Evolutionary conservation across 2,888 invertebrate genomes (phyloP), one percentile per base, ranked within the genome.

Genomic region (Mechanitis messenoides): DNA sequence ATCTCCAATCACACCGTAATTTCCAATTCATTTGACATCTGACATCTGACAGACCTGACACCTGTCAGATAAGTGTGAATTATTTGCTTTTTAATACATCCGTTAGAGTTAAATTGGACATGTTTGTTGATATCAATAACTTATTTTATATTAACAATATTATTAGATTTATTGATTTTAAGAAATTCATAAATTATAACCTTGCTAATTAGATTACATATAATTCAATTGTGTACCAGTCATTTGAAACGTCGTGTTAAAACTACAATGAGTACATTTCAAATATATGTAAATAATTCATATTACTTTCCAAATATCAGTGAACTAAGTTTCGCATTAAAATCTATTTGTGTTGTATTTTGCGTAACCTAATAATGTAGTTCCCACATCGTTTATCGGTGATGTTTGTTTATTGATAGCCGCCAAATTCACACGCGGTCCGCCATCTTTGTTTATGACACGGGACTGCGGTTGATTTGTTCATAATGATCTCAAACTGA

Each of bases 71-170:
- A 83, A 81, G 74, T 76, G 77, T 82, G 84, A 85, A 84, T 85
- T 85, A 85, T 85, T 85, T 84, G 77, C 83, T 81, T 85, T 84
- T 85, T 84, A 83, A 73, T 69, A 65, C 67, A 9, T 59, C 59
- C 59, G 56, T 46, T 56, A 45, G 33, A 7, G n/a, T 33, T 35
- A 53, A 20, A 38, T 58, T 31, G 28, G 62, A 62, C 46, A 56
- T 62, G 58, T 62, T 58, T 55, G 50, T 6, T 2, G 28, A 31
- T n/a, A 50, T 50, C 28, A 28, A 50, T 31, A 50, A 35, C 35
- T 35, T 35, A 3, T 35, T 20, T 20, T 20, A 20, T 20, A 20
- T 20, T 20, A 20, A 20, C 20, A 20, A 20, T 20, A 20, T 20
- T 20, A 20, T 20, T 20, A 20, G 20, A 20, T 20, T 20, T 20